Conservation (phyloP, 2,888 invertebrate genomes). For the Spialia ferax region DNA sequence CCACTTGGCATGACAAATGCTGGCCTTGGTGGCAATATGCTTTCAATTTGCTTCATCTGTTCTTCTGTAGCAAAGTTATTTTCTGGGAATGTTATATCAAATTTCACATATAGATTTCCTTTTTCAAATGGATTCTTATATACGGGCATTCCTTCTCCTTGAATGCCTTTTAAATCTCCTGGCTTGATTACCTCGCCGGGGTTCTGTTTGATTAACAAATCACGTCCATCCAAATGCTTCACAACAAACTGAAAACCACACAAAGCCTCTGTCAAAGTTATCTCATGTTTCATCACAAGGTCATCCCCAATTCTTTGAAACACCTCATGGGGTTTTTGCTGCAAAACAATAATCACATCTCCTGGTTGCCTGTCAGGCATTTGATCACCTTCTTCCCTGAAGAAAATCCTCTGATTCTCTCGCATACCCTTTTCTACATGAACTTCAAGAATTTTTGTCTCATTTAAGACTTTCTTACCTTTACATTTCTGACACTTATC, state of each 20-base stretch:
- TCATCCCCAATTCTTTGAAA: conserved; percentile 93
- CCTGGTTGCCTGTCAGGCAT: conserved; percentile 95
- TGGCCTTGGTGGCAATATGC: conserved; percentile 91
- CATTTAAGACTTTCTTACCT: conserved; percentile 94
- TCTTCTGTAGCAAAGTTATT: conserved; percentile 91
- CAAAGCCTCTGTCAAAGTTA: conserved; percentile 95
- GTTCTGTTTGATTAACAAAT: conserved; percentile 91
- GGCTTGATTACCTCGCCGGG: conserved; percentile 95
- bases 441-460: conserved; percentile 94
- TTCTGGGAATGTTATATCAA: conserved; percentile 94
- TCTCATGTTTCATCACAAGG: conserved; percentile 90
- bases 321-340: conserved; percentile 92
- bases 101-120: conserved; percentile 95
- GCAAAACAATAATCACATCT: conserved; percentile 95
- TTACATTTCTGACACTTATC: conserved; percentile 94
- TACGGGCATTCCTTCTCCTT: conserved; percentile 96
- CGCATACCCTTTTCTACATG: conserved; percentile 96
- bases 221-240: conserved; percentile 96
- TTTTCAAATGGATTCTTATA: conserved; percentile 94
- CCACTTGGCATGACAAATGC: conserved; percentile 90
- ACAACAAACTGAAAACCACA: conserved; percentile 95
- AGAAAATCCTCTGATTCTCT: conserved; percentile 94
- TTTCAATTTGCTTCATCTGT: conserved; percentile 90
- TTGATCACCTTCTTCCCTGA: conserved; percentile 96
- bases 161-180: conserved; percentile 92